Base-by-base conservation (phyloP, 2,113 vertebrate genomes). In the Festucalex cinctus region DNA sequence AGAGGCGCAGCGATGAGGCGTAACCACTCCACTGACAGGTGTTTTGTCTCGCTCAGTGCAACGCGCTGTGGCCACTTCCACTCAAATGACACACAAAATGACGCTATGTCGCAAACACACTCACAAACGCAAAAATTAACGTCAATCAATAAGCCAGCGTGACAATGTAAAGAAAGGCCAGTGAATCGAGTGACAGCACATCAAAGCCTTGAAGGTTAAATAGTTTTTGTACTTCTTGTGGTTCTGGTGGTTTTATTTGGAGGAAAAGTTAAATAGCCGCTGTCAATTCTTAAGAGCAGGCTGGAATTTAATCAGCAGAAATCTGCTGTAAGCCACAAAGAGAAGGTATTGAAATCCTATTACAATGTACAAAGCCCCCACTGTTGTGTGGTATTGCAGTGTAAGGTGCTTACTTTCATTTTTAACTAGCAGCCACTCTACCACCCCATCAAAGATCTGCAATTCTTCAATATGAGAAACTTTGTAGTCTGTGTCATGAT, bases 291-390 rank as follows among this genome's bases (percentile, higher is more conserved):
- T 65, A 82, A 86, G 76, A 48, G 73, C 35, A 28, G 71, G 32
- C 51, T 72, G 81, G 81, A 85, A 89, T 85, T 83, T 84, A 84
- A 88, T 89, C 79, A 86, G 79, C 79, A 78, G 75, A 87, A 88
- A 88, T 82, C 77, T 81, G 69, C 79, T 77, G 75, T 65, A 68
- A 85, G 85, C 77, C 73, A 73, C 78, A 85, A 76, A 80, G 70
- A 77, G 79, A 74, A 71, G 76, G 82, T 79, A 88, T 85, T 88
- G 81, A 85, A 91, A 92, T 90, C 88, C 87, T 86, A 90, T 91
- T 91, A 91, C 35, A 43, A 75, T 35, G 76, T 77, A 90, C 88
- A 90, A 90, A 87, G 87, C 77, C 81, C 68, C 63, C 60, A 88
- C 81, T 89, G 85, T 90, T 86, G 80, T 73, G 74, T 66, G 12